These are phyloP conservation scores for Amphimedon queenslandica DNA, from an alignment of 37 sponge, comb jelly and placozoan species.

Conservation along the genomic window DNA sequence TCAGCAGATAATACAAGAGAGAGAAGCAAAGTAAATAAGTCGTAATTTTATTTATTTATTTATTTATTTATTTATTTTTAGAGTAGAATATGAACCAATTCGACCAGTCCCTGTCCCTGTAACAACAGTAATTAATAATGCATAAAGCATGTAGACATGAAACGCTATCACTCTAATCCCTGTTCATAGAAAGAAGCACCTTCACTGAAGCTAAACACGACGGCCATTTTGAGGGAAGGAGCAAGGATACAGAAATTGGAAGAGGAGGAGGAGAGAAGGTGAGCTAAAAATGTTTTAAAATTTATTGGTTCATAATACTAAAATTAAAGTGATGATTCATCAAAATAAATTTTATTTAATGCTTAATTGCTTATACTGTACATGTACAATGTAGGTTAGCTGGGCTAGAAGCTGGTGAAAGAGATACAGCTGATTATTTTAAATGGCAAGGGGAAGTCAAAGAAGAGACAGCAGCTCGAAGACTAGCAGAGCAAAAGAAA, in stretches of 20 bases:
- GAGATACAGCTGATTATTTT: constrained; percentile 69
- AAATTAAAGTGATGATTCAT: neutral
- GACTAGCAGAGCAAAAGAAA: constrained; percentile 76
- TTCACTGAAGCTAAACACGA: constrained; percentile 90
- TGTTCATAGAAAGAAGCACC: constrained; percentile 27
- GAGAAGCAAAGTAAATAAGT: constrained; percentile 44
- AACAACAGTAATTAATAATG: constrained; percentile 21
- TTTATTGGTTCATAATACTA: neutral
- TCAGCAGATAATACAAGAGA: constrained; percentile 52
- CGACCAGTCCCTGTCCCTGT: constrained; percentile 29
- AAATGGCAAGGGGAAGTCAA: constrained; percentile 84
- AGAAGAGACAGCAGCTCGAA: constrained; percentile 72
- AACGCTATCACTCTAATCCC: neutral
- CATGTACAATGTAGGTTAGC: no score
- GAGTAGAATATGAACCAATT: constrained; percentile 25
- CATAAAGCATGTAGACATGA: neutral
- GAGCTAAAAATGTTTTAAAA: constrained; percentile 1
- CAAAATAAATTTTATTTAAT: no score
- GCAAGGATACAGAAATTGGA: constrained; percentile 79
- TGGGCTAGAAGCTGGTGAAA: constrained; percentile 77
- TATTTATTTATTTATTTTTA: constrained; percentile 1
- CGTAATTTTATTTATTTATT: neutral
- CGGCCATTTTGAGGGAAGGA: constrained; percentile 92
- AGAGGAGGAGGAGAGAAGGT: constrained; percentile 76
- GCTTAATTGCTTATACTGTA: no score